Conservation (phyloP, 2,888 invertebrate species). For the Xylota segnis region DNA sequence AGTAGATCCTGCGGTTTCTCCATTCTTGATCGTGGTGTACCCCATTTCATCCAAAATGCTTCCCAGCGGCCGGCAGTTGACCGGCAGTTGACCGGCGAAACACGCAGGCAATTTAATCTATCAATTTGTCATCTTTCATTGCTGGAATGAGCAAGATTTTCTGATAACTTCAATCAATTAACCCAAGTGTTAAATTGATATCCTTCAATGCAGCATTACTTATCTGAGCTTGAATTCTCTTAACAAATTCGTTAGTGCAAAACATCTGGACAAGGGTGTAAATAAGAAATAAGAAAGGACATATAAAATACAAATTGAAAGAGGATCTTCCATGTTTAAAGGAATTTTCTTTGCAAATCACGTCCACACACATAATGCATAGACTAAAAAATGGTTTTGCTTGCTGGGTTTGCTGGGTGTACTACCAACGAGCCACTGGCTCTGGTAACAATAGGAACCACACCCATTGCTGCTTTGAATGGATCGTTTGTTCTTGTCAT, state of each 20-base stretch:
- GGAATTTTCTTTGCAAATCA: constrained; percentile 33
- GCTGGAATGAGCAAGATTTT: no score
- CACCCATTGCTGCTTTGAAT: constrained; percentile 22
- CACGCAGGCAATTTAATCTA: no score
- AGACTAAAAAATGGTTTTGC: constrained; percentile 21
- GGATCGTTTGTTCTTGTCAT: constrained; percentile 25
- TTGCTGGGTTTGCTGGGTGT: constrained; percentile 39
- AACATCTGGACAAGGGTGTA: constrained; percentile 17
- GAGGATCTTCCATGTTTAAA: constrained; percentile 28
- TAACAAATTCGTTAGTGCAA: constrained; percentile 1
- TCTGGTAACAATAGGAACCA: constrained; percentile 15
- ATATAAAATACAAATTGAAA: constrained; percentile 5
- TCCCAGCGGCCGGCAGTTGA: no score
- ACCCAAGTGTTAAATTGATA: neutral
- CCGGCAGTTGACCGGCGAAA: no score
- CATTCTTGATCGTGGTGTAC: no score
- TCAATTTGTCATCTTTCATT: no score
- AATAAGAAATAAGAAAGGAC: neutral
- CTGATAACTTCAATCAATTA: neutral
- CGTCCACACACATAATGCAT: constrained; percentile 29
- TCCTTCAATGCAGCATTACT: neutral
- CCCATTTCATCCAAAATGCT: no score
- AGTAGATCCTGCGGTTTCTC: no score
- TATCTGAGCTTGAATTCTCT: constrained; percentile 19
- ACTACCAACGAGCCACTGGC: neutral